Conservation (phyloP, 2,113 vertebrate genomes). For the Prietella phreatophila region DNA sequence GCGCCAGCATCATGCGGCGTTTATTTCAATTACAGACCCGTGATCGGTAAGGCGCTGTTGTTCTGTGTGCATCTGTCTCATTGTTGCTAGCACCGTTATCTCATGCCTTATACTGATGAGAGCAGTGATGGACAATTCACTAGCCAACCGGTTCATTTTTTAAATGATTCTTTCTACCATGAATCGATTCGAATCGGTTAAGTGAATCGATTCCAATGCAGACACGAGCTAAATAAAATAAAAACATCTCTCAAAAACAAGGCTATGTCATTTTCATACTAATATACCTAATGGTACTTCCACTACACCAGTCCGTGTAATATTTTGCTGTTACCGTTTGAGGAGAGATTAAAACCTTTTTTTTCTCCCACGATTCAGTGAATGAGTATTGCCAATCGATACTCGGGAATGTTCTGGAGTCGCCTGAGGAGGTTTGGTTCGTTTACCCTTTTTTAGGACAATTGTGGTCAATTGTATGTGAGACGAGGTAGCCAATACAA, state of each 20-base stretch:
- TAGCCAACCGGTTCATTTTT: not conserved
- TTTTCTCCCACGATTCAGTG: not conserved
- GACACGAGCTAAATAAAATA: not conserved
- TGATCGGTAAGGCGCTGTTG: slow-evolving; percentile 66
- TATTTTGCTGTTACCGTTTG: not conserved
- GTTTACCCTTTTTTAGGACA: not conserved
- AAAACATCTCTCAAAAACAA: no score
- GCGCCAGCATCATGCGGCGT: slow-evolving; percentile 44
- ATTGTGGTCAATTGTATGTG: not conserved
- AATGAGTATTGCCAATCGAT: not conserved
- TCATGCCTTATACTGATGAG: not conserved
- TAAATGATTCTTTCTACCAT: not conserved
- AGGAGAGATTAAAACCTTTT: not conserved
- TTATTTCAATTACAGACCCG: slow-evolving; percentile 63
- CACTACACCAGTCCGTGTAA: not conserved
- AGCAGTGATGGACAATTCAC: not conserved
- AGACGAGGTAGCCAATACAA: not conserved
- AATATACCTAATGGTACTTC: not conserved
- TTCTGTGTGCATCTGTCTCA: not conserved
- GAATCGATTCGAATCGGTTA: no score
- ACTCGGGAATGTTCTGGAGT: slow-evolving; percentile 27
- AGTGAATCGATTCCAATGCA: not conserved
- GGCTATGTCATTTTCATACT: not conserved
- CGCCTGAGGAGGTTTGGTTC: not conserved
- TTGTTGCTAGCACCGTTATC: not conserved